phyloP scores from a whole-genome alignment of 2,797 vertebrate species.

The Hybognathus amarus region DNA sequence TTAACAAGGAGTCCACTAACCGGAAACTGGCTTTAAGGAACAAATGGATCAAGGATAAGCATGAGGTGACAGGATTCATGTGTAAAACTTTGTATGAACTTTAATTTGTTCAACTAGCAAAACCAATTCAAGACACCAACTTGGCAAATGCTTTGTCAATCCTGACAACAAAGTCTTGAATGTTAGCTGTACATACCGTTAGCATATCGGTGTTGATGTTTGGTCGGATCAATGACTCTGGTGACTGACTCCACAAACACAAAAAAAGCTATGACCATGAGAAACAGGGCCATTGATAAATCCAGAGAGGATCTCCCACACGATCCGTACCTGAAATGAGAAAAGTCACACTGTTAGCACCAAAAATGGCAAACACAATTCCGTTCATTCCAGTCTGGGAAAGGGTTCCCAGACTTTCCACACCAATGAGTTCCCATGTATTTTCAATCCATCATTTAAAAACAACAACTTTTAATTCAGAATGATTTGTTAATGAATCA shows the following conservation, averaged over 20 bases:
- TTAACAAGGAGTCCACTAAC: constrained; percentile 95
- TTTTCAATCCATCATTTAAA: not conserved
- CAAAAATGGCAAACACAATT: not conserved
- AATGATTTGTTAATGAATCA: not conserved
- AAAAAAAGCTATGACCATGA: constrained; percentile 98
- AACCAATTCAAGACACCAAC: not conserved
- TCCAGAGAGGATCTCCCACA: constrained; percentile 97
- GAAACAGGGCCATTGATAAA: constrained; percentile 98
- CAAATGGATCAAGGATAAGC: constrained; percentile 5
- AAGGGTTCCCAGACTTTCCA: not conserved
- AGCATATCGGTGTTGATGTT: constrained; percentile 98
- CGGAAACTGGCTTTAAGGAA: constrained; percentile 88
- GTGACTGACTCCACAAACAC: constrained; percentile 95
- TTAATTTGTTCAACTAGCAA: not conserved
- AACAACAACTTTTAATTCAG: not conserved
- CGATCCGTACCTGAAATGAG: constrained; percentile 85
- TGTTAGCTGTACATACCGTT: constrained; percentile 83
- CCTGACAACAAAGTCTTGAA: not conserved
- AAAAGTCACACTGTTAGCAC: not conserved
- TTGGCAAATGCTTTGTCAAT: not conserved
- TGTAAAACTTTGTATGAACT: not conserved
- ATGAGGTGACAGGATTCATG: not conserved
- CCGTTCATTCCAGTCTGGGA: not conserved
- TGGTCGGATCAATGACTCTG: constrained; percentile 93
- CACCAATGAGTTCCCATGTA: not conserved